phyloP scores from a whole-genome alignment of 2,797 vertebrate species.

The Poeciliopsis infans region DNA sequence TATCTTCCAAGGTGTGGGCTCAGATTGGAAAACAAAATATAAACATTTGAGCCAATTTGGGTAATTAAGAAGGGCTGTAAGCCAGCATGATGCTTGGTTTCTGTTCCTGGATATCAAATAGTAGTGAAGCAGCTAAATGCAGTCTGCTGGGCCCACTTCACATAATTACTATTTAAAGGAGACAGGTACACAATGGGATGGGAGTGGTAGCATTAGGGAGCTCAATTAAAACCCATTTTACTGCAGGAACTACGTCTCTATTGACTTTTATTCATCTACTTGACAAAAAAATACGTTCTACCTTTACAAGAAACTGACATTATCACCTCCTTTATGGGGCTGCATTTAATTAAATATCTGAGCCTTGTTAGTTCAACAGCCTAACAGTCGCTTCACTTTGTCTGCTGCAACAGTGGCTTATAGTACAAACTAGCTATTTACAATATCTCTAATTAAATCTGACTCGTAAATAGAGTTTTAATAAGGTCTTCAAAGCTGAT shows the following conservation, averaged over 20 bases:
- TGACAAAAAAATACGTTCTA: background rate
- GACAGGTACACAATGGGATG: conserved; percentile 6
- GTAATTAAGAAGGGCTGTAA: background rate
- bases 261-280: background rate
- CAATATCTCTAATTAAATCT: background rate
- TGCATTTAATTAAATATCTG: conserved; percentile 2
- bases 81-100: background rate
- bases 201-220: conserved; percentile 7
- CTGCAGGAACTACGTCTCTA: background rate
- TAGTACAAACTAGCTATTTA: background rate
- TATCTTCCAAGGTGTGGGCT: background rate
- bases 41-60: background rate
- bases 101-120: background rate
- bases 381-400: background rate
- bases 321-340: background rate
- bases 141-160: background rate
- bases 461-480: background rate
- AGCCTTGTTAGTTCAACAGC: background rate
- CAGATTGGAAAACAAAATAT: background rate
- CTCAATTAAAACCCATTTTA: conserved; percentile 3
- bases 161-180: conserved; percentile 8
- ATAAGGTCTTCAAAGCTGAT: background rate
- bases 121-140: conserved; percentile 2
- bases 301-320: conserved; percentile 10
- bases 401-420: background rate